Base-by-base conservation (phyloP, 2,888 invertebrate genomes). In the Tipula vernalis region DNA sequence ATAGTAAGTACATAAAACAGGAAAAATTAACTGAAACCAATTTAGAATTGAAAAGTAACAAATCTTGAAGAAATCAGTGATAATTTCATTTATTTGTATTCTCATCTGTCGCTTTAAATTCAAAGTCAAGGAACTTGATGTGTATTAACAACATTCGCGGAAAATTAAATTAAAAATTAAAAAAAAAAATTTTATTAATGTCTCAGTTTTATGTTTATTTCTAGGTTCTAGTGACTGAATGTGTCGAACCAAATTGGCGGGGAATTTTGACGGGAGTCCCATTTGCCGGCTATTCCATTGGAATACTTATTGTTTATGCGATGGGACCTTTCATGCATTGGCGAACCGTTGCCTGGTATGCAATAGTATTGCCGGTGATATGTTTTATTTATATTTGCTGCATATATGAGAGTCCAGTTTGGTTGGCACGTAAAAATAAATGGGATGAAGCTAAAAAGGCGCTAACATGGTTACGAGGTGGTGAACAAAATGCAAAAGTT, bases 381-480 rank as follows among this genome's bases (percentile, higher is more conserved):
- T 93, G 95, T 0, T 92, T 94, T 71, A 87, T 94, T 0, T 93
- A 94, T n/a, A 92, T 96, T 87, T 93, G 92, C 89, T 89, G 92
- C 87, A 93, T 95, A 51, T 96, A 96, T 0, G 96, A 96, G 90
- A 95, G 95, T 89, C 96, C 96, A 0, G 94, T 94, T 0, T 96
- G 96, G 96, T 91, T 96, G 86, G 93, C 95, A 1, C 92, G 95
- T 28, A 92, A 93, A 85, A 94, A 94, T 0, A 92, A 93, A 87
- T 89, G 91, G 0, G 91, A 92, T 13, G 91, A 92, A 13, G 94
- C 94, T 0, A 91, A 90, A 84, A 91, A 93, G 57, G 94, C 95
- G 3, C 92, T 95, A 89, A 90, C 92, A 8, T 93, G 94, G 89
- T 90, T 95, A 12, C 92, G 95, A 3, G 95, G 94, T 36, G 93